Conservation (phyloP, 1,140 invertebrate species). For the Andricus grossulariae region DNA sequence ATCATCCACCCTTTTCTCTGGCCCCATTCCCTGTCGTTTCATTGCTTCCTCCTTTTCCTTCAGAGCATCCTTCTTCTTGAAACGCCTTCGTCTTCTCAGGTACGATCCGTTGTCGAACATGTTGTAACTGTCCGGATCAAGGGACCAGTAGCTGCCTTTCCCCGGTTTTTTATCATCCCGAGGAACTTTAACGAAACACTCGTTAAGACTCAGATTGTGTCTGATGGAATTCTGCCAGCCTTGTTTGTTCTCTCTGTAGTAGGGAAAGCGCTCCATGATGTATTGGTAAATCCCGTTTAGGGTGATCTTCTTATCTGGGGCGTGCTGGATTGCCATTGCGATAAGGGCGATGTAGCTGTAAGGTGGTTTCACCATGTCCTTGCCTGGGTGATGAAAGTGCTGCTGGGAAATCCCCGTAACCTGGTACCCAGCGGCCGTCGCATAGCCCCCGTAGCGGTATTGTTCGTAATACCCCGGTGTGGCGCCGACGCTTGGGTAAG, state of each 20-base stretch:
- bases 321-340: slow-evolving; percentile 97
- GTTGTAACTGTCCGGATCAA: slow-evolving; percentile 97
- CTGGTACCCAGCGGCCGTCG: slow-evolving; percentile 73
- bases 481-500: slow-evolving; percentile 65
- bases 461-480: slow-evolving; percentile 72
- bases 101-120: slow-evolving; percentile 99
- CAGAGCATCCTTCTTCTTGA: slow-evolving; percentile 96
- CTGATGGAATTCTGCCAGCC: slow-evolving; percentile 97
- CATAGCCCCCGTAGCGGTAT: slow-evolving; percentile 77
- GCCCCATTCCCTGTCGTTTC: slow-evolving; percentile 83
- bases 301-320: slow-evolving; percentile 95
- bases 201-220: slow-evolving; percentile 98
- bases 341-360: slow-evolving; percentile 99
- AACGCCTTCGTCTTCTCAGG: slow-evolving; percentile 90
- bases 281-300: slow-evolving; percentile 99
- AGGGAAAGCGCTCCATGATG: slow-evolving; percentile 98
- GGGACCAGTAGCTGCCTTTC: slow-evolving; percentile 98
- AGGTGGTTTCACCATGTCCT: slow-evolving; percentile 96
- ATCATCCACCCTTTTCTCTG: slow-evolving; percentile 76
- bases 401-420: slow-evolving; percentile 80
- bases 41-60: slow-evolving; percentile 91
- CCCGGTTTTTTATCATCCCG: slow-evolving; percentile 95
- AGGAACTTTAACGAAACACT: slow-evolving; percentile 98
- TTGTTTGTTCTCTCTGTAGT: slow-evolving; percentile 98
- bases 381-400: slow-evolving; percentile 79